phyloP scores from a whole-genome alignment of 2,113 vertebrate genomes.

The Halcyon malimbica region DNA sequence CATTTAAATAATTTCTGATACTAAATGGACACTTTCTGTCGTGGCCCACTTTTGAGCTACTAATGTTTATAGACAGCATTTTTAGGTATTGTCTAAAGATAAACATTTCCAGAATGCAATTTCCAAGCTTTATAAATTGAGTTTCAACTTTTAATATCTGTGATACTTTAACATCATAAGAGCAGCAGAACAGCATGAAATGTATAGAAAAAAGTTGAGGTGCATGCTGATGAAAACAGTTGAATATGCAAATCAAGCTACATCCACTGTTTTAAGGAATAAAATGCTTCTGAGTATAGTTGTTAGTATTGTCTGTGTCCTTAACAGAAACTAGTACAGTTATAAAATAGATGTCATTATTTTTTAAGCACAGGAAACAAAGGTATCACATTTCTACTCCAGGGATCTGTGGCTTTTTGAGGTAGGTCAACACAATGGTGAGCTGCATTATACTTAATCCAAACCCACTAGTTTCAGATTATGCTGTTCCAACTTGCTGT shows the following conservation, averaged over 20 bases:
- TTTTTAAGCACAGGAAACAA: background rate
- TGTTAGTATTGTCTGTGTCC: background rate
- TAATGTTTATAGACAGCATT: background rate
- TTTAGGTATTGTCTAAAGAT: background rate
- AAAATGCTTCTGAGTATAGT: background rate
- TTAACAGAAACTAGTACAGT: background rate
- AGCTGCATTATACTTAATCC: constrained; percentile 48
- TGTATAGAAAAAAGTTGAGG: background rate
- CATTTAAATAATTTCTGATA: background rate
- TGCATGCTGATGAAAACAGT: background rate
- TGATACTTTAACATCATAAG: background rate
- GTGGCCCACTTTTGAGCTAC: background rate
- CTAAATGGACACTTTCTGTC: background rate
- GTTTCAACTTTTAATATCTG: background rate
- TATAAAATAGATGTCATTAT: constrained; percentile 9
- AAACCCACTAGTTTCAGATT: constrained; percentile 41
- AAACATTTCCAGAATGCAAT: background rate
- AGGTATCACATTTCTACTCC: background rate
- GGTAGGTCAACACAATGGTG: constrained; percentile 8
- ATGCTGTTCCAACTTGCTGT: constrained; percentile 35
- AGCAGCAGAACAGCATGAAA: background rate
- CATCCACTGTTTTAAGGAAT: background rate
- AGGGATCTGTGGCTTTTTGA: constrained; percentile 1
- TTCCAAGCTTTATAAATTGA: background rate
- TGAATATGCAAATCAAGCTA: background rate